Evolutionary conservation across 2,113 vertebrate species (phyloP), one percentile per base, ranked within the genome.

Genomic region (Silurus glanis): DNA sequence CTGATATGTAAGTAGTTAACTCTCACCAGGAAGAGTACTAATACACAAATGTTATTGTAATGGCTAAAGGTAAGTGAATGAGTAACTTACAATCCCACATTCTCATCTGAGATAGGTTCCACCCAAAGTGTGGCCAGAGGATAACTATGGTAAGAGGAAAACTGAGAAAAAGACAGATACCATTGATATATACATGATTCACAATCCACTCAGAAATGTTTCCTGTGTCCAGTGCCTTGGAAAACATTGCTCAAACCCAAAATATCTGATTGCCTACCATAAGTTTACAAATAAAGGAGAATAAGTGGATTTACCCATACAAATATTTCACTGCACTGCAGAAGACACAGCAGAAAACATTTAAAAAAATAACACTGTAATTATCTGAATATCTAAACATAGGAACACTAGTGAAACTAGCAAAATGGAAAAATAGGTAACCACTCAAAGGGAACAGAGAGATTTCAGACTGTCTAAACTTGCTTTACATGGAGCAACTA

Each of bases 61-160:
- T 56, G 10, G 17, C 6, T 45, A 75, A 85, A 85, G 17, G 25
- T 45, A 17, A 80, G n/a, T 66, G 25, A 74, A 82, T 56, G 49
- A 16, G 1, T 85, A 90, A 97, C 98, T 97, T 94, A 99, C 98
- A 96, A 92, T 82, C 93, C 95, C 37, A 93, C 92, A 88, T 92
- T 59, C 91, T 97, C 96, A 89, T 98, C 97, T 64, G 96, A 96
- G 81, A 98, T 88, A 56, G 97, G 96, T 91, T 98, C 97, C 74
- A 96, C 96, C 98, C 98, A 99, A 45, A 99, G 92, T 0, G 96
- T 97, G 82, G 94, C 95, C 90, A 99, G 94, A 55, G 96, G 95
- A 85, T 97, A 98, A 87, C 98, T 89, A 80, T 96, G 96, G 86
- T 98, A 96, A 0, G 96, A 97, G 87, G 98, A 98, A 89, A 98